Percentiles rank a stretch among this genome's conserved stretches.
Conservation (phyloP, 2,888 invertebrate genomes). For the Eurytoma adleriae region DNA sequence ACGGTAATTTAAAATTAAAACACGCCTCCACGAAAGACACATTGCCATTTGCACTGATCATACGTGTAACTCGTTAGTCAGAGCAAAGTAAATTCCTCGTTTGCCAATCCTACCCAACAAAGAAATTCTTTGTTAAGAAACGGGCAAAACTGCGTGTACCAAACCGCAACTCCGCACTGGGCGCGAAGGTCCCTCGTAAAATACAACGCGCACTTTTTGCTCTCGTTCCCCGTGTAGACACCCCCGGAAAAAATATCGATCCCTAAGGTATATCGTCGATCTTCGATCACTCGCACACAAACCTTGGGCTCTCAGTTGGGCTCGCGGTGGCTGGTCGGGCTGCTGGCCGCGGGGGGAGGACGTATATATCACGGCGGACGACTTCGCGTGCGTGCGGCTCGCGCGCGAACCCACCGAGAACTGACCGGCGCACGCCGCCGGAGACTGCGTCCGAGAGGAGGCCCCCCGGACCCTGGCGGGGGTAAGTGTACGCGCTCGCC, state of each 20-base stretch:
- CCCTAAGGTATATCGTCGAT: neutral
- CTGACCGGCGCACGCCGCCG: constrained; percentile 58
- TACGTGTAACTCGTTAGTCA: constrained; percentile 11
- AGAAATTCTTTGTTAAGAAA: neutral
- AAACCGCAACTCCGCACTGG: too few relatives aligned
- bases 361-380: neutral
- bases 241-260: neutral
- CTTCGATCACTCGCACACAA: neutral
- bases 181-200: too few relatives aligned
- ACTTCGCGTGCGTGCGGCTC: constrained; percentile 57
- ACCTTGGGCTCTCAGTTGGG: too few relatives aligned
- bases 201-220: too few relatives aligned
- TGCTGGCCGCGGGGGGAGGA: neutral
- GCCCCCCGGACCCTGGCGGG: neutral
- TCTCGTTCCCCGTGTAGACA: too few relatives aligned
- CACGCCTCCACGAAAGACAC: neutral
- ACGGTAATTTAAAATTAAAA: constrained; percentile 19
- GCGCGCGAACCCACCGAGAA: constrained; percentile 66
- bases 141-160: neutral
- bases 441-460: neutral
- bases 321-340: too few relatives aligned
- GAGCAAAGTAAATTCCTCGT: constrained; percentile 8
- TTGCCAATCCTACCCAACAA: neutral
- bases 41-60: constrained; percentile 15
- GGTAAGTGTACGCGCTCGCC: neutral